Conservation (phyloP, 2,113 vertebrate genomes). For the Anoura caudifer region DNA sequence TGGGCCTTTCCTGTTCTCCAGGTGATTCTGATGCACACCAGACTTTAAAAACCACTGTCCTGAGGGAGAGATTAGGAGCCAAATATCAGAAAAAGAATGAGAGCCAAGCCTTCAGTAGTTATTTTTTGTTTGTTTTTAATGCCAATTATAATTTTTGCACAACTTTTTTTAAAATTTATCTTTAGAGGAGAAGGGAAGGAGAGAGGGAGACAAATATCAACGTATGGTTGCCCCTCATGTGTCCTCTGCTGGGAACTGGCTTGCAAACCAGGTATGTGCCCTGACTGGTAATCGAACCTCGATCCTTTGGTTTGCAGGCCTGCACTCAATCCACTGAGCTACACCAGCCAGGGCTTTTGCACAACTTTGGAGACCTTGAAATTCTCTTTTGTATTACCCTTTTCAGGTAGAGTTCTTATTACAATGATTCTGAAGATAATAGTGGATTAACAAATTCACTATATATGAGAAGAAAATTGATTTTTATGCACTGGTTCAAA, state of each 20-base stretch:
- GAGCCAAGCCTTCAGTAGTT: neutral
- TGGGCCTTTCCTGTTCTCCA: neutral
- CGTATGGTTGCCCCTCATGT: no score
- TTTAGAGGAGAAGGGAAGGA: no score
- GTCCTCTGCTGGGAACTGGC: no score
- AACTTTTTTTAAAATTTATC: no score
- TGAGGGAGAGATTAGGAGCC: neutral
- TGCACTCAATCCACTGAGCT: no score
- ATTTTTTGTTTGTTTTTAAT: neutral
- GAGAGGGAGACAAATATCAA: no score
- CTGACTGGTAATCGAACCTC: no score
- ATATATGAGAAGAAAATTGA: constrained; percentile 1
- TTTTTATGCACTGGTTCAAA: constrained; percentile 16
- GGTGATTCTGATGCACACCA: neutral
- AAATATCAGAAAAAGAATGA: neutral
- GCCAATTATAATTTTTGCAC: neutral
- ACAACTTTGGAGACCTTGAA: neutral
- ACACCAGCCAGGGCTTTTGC: no score
- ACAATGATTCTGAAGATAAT: neutral
- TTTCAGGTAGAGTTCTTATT: constrained; percentile 6
- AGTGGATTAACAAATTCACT: neutral
- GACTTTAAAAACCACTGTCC: neutral
- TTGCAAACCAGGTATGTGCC: no score
- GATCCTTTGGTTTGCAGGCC: no score
- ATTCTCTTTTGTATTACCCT: neutral